These are phyloP conservation scores for Simalia tracyae DNA, from an alignment of 2,797 vertebrate species.

Conservation along the genomic window DNA sequence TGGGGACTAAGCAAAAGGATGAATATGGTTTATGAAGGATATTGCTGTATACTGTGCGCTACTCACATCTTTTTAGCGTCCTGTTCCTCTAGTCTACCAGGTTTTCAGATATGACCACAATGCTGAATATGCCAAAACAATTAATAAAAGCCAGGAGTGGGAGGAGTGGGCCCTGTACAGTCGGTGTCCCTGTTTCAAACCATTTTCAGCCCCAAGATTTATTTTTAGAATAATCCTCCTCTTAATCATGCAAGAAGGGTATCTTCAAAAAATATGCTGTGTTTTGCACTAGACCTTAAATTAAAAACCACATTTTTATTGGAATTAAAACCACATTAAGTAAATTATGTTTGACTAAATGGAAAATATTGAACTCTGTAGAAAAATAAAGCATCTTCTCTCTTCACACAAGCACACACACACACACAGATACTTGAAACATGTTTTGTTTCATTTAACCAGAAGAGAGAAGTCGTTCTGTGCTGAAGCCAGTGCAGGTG, in stretches of 20 bases:
- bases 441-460: constrained; percentile 38
- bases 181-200: background rate
- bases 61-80: background rate
- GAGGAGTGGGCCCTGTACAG: background rate
- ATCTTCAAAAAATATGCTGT: background rate
- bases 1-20: background rate
- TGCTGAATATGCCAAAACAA: background rate
- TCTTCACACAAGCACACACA: background rate
- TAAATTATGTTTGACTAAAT: background rate
- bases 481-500: constrained; percentile 65
- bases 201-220: background rate
- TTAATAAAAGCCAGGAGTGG: background rate
- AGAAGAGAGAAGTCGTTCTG: constrained; percentile 54
- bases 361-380: background rate
- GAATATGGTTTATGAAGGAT: background rate
- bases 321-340: background rate
- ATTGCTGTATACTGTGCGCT: background rate
- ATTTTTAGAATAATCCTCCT: background rate
- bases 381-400: background rate
- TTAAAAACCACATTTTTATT: background rate
- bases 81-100: background rate
- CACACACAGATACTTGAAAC: background rate
- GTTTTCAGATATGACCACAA: background rate
- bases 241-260: background rate
- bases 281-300: background rate